Conservation (phyloP, 1,140 invertebrate species). For the Drosophila ficusphila region DNA sequence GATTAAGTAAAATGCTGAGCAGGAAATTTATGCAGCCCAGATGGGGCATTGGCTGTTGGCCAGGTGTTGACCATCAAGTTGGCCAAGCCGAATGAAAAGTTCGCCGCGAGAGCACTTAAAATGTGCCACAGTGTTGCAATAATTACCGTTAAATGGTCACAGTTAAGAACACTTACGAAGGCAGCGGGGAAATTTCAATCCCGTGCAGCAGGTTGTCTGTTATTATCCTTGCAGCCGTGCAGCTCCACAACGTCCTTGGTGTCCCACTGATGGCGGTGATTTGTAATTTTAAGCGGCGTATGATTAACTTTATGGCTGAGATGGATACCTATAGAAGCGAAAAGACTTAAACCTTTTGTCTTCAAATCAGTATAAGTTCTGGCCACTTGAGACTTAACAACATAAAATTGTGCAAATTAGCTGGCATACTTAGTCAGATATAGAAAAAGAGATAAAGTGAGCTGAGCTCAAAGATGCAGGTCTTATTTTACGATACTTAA, state of each 20-base stretch:
- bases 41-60: constrained; percentile 31
- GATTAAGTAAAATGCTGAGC: constrained; percentile 78
- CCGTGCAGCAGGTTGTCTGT: constrained; percentile 54
- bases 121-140: constrained; percentile 82
- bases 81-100: constrained; percentile 19
- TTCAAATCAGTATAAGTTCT: not conserved
- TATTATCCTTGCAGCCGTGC: constrained; percentile 65
- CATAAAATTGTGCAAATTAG: too few species aligned
- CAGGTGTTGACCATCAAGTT: constrained; percentile 48
- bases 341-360: constrained; percentile 1
- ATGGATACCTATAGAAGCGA: not conserved
- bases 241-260: constrained; percentile 16
- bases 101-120: constrained; percentile 61
- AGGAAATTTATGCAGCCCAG: constrained; percentile 76
- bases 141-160: constrained; percentile 79
- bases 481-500: too few species aligned
- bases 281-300: constrained; percentile 77
- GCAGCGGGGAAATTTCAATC: constrained; percentile 24
- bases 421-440: too few species aligned
- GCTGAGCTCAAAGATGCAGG: too few species aligned
- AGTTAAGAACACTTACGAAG: constrained; percentile 70
- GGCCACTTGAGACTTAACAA: not conserved
- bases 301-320: constrained; percentile 64
- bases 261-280: constrained; percentile 70
- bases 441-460: too few species aligned